Evolutionary conservation across 2,888 invertebrate genomes (phyloP), one percentile per base, ranked within the genome.

Genomic region (Bembecia ichneumoniformis): DNA sequence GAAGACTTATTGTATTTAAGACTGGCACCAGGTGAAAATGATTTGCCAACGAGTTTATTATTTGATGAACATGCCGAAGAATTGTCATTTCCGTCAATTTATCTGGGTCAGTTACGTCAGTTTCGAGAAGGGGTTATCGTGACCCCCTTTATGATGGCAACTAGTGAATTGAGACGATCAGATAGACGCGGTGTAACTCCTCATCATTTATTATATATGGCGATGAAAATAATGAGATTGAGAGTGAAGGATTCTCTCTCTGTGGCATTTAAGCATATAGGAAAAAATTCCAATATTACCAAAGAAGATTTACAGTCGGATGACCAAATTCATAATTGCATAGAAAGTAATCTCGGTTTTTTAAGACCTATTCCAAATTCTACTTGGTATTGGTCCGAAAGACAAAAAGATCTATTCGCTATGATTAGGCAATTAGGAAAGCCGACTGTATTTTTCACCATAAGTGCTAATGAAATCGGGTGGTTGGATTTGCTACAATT

Each of bases 361-460:
- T 55, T 75, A 28, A 52, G 60, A 10, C 62, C 55, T 2, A 65
- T 77, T 48, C 74, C 73, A 55, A 77, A 74, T 64, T 75, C 71
- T 43, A 53, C 59, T 49, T 64, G 57, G 58, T 77, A 64, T 60
- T 75, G 78, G 77, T 43, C 61, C 35, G 51, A 62, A 47, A 51
- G 69, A 1, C 76, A 76, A 65, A 64, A 58, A 58, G 69, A 77
- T 58, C 55, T 76, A 46, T 76, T 75, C 50, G 71, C 74, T 10
- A 77, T 75, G 68, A 79, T 77, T 17, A 47, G 74, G 17, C 74
- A 78, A 57, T 55, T 66, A 15, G 74, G 75, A 9, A 60, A 57
- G 55, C 77, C 74, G 50, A 74, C 74, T 49, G 55, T 59, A 46
- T 78, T 77, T 63, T 48, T 78, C 43, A 78, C 73, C 11, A 34